Percentiles rank a stretch among this genome's conserved stretches.
Evolutionary conservation across 2,113 vertebrate species (phyloP).

Genomic region (Anas platyrhynchos): DNA sequence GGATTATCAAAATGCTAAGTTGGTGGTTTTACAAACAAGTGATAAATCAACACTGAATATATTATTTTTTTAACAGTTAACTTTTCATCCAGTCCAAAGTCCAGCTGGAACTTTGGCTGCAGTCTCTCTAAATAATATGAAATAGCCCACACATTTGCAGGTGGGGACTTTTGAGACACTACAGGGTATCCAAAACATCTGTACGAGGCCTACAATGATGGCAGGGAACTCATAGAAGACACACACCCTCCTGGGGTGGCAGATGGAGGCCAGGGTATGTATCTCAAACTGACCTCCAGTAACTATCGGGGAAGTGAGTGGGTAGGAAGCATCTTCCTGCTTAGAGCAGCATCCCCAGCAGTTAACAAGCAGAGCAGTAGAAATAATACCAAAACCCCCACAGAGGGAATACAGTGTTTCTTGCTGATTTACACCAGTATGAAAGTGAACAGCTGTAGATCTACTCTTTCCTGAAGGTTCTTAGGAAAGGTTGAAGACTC

Average conservation of each 20-base stretch:
- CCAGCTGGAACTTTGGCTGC: neutral
- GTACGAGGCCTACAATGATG: neutral
- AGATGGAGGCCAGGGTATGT: neutral
- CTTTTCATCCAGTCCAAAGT: neutral
- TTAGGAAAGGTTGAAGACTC: neutral
- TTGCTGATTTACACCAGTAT: neutral
- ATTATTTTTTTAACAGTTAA: neutral
- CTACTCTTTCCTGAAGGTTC: neutral
- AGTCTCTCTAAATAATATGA: neutral
- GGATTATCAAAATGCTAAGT: neutral
- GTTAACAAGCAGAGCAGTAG: neutral
- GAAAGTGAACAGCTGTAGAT: neutral
- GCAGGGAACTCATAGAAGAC: neutral
- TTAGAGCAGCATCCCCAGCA: neutral
- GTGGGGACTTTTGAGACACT: neutral
- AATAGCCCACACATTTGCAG: neutral
- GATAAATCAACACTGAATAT: neutral
- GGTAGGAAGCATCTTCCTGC: neutral
- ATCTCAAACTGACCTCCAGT: neutral
- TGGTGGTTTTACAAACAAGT: neutral
- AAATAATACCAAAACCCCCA: neutral
- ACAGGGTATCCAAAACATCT: neutral
- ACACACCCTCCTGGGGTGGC: neutral
- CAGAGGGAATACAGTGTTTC: neutral
- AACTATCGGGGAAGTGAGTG: neutral